Evolutionary conservation across 2,888 invertebrate species (phyloP), one percentile per base, ranked within the genome.

Genomic region (Buathra laborator): DNA sequence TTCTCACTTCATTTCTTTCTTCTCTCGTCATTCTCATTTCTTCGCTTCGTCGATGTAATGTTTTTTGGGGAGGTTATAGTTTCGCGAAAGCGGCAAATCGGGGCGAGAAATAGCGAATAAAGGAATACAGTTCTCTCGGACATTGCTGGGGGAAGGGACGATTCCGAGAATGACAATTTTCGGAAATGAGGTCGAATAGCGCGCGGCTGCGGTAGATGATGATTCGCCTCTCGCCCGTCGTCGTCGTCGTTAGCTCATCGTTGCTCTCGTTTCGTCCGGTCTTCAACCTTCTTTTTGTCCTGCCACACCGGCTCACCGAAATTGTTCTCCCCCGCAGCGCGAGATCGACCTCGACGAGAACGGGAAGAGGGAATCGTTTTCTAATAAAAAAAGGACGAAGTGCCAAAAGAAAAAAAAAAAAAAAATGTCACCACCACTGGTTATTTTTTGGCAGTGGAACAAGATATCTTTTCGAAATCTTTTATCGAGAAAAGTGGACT

Each of bases 191-290:
- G 44, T 59, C 19, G 79, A 70, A 68, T 19, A n/a, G 48, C 19
- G 53, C 51, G 53, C 74, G 62, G 80, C 76, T 84, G 80, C 56
- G 70, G 80, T 71, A 71, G 80, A 81, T 62, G 84, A 84, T 84
- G 84, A 84, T 84, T 81, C 67, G 74, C 59, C 74, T 74, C 74
- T 74, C 74, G 37, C 37, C 37, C 9, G 62, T 62, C 74, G 70
- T 67, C 74, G 70, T 67, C 67, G 76, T 84, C 84, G 80, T 84
- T 84, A 84, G 84, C 72, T 77, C 67, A 81, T 81, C 84, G 75
- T 84, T 76, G 71, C 48, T 72, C 72, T 29, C 67, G 67, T 62
- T 78, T 83, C 46, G 70, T 53, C 68, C 67, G 44, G 43, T 9
- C 67, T 37, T 16, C 51, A 53, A 72, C 62, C 67, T 72, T n/a